These are phyloP conservation scores for Nothocercus nigrocapillus DNA, from an alignment of 2,113 vertebrate genomes.

Conservation along the genomic window DNA sequence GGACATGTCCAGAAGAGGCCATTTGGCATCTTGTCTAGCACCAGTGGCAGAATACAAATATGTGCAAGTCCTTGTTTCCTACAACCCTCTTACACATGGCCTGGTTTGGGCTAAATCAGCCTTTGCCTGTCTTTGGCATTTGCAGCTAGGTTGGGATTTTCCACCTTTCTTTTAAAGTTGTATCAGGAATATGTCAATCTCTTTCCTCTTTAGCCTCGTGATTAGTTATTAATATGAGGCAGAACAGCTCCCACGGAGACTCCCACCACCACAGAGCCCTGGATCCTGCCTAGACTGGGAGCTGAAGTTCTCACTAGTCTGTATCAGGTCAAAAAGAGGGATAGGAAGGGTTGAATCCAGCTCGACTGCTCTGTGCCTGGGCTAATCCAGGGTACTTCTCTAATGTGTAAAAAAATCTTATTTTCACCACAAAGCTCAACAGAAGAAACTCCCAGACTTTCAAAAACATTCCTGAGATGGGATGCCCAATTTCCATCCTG, in stretches of 20 bases:
- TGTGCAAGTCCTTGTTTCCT: neutral
- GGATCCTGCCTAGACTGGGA: neutral
- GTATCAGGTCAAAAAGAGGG: neutral
- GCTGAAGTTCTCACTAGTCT: neutral
- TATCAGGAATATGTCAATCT: neutral
- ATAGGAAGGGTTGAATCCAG: neutral
- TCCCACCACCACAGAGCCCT: neutral
- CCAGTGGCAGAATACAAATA: neutral
- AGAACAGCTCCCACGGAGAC: neutral
- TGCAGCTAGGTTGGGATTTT: neutral
- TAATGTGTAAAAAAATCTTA: neutral
- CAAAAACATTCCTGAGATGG: neutral
- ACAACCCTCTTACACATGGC: neutral
- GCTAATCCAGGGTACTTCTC: neutral
- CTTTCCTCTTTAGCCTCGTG: neutral
- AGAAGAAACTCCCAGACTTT: neutral
- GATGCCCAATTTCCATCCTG: neutral
- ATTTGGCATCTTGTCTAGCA: neutral
- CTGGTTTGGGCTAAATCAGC: neutral
- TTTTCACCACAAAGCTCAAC: neutral
- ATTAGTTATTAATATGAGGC: neutral
- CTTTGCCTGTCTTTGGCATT: neutral
- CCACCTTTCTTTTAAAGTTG: neutral
- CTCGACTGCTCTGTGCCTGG: neutral
- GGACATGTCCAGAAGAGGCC: neutral